These are phyloP conservation scores for Ochropleura plecta DNA, from an alignment of 2,888 invertebrate genomes.

Conservation along the genomic window DNA sequence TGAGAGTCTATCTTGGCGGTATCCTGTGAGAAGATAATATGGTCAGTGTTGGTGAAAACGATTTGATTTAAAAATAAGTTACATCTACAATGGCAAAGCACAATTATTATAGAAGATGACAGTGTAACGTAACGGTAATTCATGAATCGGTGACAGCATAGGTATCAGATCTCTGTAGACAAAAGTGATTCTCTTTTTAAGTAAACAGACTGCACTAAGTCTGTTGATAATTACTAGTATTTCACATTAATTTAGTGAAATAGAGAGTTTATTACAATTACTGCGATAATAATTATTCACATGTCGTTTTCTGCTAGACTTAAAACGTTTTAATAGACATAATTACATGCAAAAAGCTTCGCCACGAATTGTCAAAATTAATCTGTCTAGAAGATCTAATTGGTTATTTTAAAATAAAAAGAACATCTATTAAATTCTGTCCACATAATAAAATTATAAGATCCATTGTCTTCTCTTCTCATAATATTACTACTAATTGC, in stretches of 20 bases:
- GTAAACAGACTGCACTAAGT: background rate
- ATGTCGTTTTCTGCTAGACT: background rate
- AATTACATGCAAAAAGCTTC: background rate
- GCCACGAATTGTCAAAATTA: background rate
- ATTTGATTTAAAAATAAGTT: background rate
- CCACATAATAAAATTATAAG: slow-evolving; percentile 43
- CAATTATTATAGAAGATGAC: background rate
- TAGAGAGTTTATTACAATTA: background rate
- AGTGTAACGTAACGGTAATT: background rate
- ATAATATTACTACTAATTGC: slow-evolving; percentile 47
- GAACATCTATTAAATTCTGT: slow-evolving; percentile 25
- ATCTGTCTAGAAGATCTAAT: slow-evolving; percentile 18
- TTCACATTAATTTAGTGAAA: background rate
- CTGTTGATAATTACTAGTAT: background rate
- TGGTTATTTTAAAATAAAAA: slow-evolving; percentile 17
- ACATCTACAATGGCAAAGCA: background rate
- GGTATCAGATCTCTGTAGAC: background rate
- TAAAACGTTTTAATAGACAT: background rate
- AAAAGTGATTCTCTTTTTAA: background rate
- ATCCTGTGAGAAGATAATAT: background rate
- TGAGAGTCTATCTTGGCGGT: slow-evolving; percentile 20
- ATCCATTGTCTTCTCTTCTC: slow-evolving; percentile 51
- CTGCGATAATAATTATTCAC: background rate
- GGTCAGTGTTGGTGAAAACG: background rate
- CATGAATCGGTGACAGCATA: background rate